Conservation (phyloP, 2,888 invertebrate genomes). For the Rhagonycha fulva region DNA sequence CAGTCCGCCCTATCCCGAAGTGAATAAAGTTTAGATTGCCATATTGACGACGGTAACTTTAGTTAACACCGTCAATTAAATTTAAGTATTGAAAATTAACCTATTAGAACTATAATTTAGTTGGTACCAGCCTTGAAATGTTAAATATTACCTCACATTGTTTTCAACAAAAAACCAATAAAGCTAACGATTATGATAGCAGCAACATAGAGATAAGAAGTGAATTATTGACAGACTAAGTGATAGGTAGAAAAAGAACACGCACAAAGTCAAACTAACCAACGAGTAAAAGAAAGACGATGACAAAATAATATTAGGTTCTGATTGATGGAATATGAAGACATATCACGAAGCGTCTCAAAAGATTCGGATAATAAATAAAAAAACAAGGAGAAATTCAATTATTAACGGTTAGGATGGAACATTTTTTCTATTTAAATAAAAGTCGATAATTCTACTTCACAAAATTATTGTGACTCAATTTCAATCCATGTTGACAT, state of each 20-base stretch:
- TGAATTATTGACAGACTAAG: constrained; percentile 22
- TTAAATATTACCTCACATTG: constrained; percentile 20
- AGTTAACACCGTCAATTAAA: neutral
- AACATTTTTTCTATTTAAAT: neutral
- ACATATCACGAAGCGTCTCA: constrained; percentile 18
- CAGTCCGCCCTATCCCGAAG: neutral
- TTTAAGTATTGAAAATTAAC: neutral
- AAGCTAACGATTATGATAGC: constrained; percentile 21
- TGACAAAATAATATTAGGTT: constrained; percentile 14
- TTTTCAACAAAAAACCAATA: constrained; percentile 24
- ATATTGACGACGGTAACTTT: neutral
- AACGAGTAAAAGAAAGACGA: constrained; percentile 20
- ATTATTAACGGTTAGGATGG: neutral
- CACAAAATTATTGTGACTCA: neutral
- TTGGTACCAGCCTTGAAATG: constrained; percentile 8
- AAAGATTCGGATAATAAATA: neutral
- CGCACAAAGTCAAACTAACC: constrained; percentile 6
- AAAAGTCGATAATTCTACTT: neutral
- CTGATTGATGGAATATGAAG: constrained; percentile 25
- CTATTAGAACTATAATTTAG: neutral
- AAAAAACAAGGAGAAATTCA: neutral
- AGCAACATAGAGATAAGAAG: constrained; percentile 16
- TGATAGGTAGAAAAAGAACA: constrained; percentile 17
- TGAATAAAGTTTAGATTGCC: neutral
- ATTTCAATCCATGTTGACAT: neutral